phyloP scores from a whole-genome alignment of 2,888 invertebrate genomes.

The Agriopis leucophaearia region DNA sequence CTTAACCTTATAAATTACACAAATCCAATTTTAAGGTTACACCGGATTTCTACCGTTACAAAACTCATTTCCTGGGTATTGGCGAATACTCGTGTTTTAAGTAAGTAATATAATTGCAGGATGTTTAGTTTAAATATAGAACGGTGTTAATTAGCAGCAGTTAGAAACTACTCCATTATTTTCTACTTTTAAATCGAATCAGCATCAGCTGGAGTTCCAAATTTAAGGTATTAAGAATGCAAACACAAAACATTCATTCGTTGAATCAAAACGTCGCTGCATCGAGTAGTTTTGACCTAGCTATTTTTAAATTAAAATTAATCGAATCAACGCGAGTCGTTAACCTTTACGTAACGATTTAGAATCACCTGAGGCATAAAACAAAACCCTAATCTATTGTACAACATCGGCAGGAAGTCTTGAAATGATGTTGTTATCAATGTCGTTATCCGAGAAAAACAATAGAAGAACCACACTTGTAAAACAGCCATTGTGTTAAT shows the following conservation, averaged over 20 bases:
- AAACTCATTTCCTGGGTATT: constrained; percentile 64
- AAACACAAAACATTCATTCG: constrained; percentile 63
- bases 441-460: constrained; percentile 69
- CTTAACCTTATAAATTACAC: constrained; percentile 69
- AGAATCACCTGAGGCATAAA: constrained; percentile 43
- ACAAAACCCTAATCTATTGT: constrained; percentile 53
- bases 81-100: constrained; percentile 47
- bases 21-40: constrained; percentile 66
- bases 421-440: constrained; percentile 68
- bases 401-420: constrained; percentile 73
- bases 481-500: constrained; percentile 71
- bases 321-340: constrained; percentile 38
- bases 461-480: constrained; percentile 73
- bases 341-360: constrained; percentile 54
- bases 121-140: constrained; percentile 40
- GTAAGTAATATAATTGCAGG: constrained; percentile 47
- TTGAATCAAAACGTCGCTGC: constrained; percentile 56
- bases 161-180: constrained; percentile 2
- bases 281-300: neutral
- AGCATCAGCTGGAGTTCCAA: constrained; percentile 38
- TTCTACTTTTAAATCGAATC: neutral
- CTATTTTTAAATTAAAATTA: constrained; percentile 37
- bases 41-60: constrained; percentile 71
- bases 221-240: constrained; percentile 42
- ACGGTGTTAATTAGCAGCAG: constrained; percentile 9